phyloP scores from a whole-genome alignment of 2,797 vertebrate genomes.

The Epinephelus awoara region DNA sequence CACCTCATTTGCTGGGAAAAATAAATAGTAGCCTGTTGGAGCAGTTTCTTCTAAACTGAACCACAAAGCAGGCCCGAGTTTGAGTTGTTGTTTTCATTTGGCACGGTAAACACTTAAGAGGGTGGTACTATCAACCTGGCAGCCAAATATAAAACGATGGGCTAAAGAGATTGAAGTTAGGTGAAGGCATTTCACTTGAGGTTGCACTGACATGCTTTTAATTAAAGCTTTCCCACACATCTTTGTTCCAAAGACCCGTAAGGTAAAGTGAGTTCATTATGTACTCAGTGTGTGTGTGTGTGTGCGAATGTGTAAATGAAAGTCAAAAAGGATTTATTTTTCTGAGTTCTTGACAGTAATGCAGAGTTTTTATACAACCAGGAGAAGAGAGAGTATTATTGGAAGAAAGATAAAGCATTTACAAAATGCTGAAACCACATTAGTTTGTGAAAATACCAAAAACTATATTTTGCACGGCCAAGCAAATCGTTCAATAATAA shows the following conservation, averaged over 20 bases:
- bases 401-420: not conserved
- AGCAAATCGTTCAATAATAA: not conserved
- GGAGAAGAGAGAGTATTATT: slow-evolving; percentile 18
- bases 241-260: slow-evolving; percentile 84
- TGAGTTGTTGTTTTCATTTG: slow-evolving; percentile 88
- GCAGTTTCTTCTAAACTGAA: slow-evolving; percentile 55
- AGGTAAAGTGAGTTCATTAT: slow-evolving; percentile 88
- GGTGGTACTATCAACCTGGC: slow-evolving; percentile 72
- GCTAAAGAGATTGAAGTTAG: slow-evolving; percentile 87
- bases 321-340: slow-evolving; percentile 87
- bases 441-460: not conserved
- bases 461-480: not conserved
- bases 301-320: slow-evolving; percentile 66
- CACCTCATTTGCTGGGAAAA: slow-evolving; percentile 59
- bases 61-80: slow-evolving; percentile 79
- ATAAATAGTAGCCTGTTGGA: slow-evolving; percentile 75
- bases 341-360: slow-evolving; percentile 88
- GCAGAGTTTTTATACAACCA: slow-evolving; percentile 83
- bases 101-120: slow-evolving; percentile 79
- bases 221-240: slow-evolving; percentile 95
- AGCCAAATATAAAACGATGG: slow-evolving; percentile 86
- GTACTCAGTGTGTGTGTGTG: slow-evolving; percentile 82
- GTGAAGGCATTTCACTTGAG: slow-evolving; percentile 91
- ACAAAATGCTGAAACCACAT: not conserved
- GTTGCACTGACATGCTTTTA: slow-evolving; percentile 95